phyloP scores from a whole-genome alignment of 2,888 invertebrate genomes.

The Miltochrista miniata region DNA sequence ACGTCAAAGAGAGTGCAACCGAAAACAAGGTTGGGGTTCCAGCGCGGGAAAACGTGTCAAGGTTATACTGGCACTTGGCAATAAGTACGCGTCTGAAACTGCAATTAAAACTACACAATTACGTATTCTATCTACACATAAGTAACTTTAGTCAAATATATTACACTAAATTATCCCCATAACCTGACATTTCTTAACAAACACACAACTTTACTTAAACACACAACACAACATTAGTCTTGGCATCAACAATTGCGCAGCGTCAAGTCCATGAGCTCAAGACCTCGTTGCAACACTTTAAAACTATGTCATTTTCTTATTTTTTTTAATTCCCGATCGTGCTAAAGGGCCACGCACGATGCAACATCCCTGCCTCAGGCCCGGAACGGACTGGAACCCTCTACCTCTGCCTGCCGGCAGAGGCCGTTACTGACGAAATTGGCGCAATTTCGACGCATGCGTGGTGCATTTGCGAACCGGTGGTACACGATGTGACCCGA shows the following conservation, averaged over 20 bases:
- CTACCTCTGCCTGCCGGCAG: conserved; percentile 51
- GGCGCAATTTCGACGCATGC: conserved; percentile 82
- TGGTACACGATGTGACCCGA: conserved; percentile 73
- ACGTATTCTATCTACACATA: conserved; percentile 44
- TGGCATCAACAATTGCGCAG: conserved; percentile 31
- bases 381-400: conserved; percentile 63
- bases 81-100: conserved; percentile 63
- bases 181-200: conserved; percentile 28
- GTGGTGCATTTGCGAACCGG: conserved; percentile 67
- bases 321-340: conserved; percentile 67
- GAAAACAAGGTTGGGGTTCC: conserved; percentile 72
- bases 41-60: conserved; percentile 81
- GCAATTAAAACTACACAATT: conserved; percentile 54
- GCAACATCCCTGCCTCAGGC: conserved; percentile 69
- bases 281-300: conserved; percentile 57
- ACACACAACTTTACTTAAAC: conserved; percentile 52
- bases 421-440: conserved; percentile 78
- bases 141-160: conserved; percentile 23
- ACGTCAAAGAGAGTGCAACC: conserved; percentile 75
- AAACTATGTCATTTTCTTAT: conserved; percentile 72
- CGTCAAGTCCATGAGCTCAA: conserved; percentile 39
- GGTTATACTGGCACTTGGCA: conserved; percentile 67
- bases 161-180: conserved; percentile 26
- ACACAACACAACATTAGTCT: conserved; percentile 52
- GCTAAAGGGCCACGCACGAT: conserved; percentile 58